A percentile compares a stretch with the other conserved stretches of the same genome.
These are phyloP conservation scores for Saccostrea glomerata DNA, from an alignment of 1,140 invertebrate species.

Conservation along the genomic window DNA sequence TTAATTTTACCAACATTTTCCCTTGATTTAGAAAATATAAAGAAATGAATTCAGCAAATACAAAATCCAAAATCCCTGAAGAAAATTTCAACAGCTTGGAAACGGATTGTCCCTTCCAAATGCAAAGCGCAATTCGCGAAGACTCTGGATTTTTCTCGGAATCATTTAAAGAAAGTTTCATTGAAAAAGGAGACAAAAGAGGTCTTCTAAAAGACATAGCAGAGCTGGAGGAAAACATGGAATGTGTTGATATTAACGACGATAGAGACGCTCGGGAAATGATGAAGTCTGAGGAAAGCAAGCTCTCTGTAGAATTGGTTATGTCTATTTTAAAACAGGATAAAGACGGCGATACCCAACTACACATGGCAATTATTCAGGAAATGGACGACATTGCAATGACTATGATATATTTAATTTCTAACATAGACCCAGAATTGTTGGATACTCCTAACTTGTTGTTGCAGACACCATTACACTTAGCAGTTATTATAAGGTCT, in stretches of 20 bases:
- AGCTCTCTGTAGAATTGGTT: background rate
- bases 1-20: background rate
- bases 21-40: background rate
- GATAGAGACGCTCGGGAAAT: background rate
- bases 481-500: slow-evolving; percentile 56
- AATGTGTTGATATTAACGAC: background rate
- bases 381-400: slow-evolving; percentile 14
- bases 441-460: slow-evolving; percentile 60
- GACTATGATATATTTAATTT: slow-evolving; percentile 46
- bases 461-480: slow-evolving; percentile 62
- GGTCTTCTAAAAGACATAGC: background rate
- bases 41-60: background rate
- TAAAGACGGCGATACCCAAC: slow-evolving; percentile 49
- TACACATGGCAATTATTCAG: slow-evolving; percentile 58
- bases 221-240: slow-evolving; percentile 16
- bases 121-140: background rate
- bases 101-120: background rate
- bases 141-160: background rate
- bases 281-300: background rate
- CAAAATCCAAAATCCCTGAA: background rate
- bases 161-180: background rate
- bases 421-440: slow-evolving; percentile 45
- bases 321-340: slow-evolving; percentile 21
- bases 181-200: background rate
- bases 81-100: background rate